Conservation (phyloP, 2,113 vertebrate genomes). For the Turnix velox region DNA sequence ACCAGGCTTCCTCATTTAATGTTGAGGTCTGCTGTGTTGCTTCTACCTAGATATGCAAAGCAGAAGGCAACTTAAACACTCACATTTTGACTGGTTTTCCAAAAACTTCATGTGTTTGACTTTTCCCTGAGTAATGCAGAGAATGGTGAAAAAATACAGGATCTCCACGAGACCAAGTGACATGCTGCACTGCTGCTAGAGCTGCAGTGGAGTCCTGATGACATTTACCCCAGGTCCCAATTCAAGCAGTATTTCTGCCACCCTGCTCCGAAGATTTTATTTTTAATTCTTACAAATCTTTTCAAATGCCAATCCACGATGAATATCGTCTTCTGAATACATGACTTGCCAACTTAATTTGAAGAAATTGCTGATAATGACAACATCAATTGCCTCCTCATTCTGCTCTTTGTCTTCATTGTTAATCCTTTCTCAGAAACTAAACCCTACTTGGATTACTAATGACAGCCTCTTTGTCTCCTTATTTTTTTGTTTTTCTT, state of each 20-base stretch:
- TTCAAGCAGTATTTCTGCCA: neutral
- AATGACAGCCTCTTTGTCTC: slow-evolving; percentile 48
- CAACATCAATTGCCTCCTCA: slow-evolving; percentile 55
- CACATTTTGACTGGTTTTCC: neutral
- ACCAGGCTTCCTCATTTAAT: neutral
- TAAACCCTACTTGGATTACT: slow-evolving; percentile 53
- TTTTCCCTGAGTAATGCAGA: neutral
- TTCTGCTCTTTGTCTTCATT: slow-evolving; percentile 56
- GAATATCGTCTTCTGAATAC: slow-evolving; percentile 2
- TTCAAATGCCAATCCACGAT: slow-evolving; percentile 19
- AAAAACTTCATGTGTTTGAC: neutral
- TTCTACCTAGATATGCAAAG: neutral
- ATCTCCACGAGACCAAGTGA: neutral
- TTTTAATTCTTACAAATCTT: slow-evolving; percentile 36
- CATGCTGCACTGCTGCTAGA: neutral
- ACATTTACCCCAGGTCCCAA: neutral
- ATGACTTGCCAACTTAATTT: slow-evolving; percentile 44
- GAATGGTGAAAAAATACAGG: neutral
- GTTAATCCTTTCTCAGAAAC: slow-evolving; percentile 59
- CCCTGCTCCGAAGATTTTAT: neutral
- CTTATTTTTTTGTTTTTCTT: slow-evolving; percentile 55
- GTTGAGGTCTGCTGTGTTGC: neutral
- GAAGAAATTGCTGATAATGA: slow-evolving; percentile 62
- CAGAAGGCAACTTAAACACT: neutral
- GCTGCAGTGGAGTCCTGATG: neutral